phyloP scores from a whole-genome alignment of 2,888 invertebrate species.

The Tetrapedia diversipes region DNA sequence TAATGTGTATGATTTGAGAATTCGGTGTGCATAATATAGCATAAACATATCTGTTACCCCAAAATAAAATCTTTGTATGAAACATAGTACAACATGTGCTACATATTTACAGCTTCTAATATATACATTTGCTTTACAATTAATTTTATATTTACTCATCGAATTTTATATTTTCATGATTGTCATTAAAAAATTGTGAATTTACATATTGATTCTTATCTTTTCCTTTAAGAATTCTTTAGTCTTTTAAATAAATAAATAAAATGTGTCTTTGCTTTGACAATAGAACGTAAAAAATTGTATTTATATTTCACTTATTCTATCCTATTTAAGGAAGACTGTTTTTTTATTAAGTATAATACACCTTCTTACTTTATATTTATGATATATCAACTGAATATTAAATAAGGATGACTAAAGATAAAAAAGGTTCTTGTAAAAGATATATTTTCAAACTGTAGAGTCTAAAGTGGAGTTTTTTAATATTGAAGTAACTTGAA shows the following conservation, averaged over 20 bases:
- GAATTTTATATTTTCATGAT: slow-evolving; percentile 52
- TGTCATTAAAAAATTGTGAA: slow-evolving; percentile 44
- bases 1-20: slow-evolving; percentile 33
- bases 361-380: not conserved
- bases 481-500: slow-evolving; percentile 4
- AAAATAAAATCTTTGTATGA: slow-evolving; percentile 19
- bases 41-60: slow-evolving; percentile 37
- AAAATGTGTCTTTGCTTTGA: too few species aligned
- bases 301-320: slow-evolving; percentile 1
- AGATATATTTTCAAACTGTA: slow-evolving; percentile 30
- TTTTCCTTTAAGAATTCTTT: slow-evolving; percentile 40
- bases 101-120: slow-evolving; percentile 46
- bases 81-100: slow-evolving; percentile 34
- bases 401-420: not conserved
- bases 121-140: slow-evolving; percentile 48
- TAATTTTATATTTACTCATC: slow-evolving; percentile 47
- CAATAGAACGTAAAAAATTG: not conserved
- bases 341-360: not conserved
- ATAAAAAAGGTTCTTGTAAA: slow-evolving; percentile 16
- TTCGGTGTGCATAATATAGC: slow-evolving; percentile 40
- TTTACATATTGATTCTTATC: slow-evolving; percentile 30
- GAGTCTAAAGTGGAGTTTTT: slow-evolving; percentile 10
- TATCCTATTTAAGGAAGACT: not conserved
- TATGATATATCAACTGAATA: not conserved
- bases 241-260: not conserved